These are phyloP conservation scores for Grantiella picta DNA, from an alignment of 2,113 vertebrate species.

Conservation along the genomic window DNA sequence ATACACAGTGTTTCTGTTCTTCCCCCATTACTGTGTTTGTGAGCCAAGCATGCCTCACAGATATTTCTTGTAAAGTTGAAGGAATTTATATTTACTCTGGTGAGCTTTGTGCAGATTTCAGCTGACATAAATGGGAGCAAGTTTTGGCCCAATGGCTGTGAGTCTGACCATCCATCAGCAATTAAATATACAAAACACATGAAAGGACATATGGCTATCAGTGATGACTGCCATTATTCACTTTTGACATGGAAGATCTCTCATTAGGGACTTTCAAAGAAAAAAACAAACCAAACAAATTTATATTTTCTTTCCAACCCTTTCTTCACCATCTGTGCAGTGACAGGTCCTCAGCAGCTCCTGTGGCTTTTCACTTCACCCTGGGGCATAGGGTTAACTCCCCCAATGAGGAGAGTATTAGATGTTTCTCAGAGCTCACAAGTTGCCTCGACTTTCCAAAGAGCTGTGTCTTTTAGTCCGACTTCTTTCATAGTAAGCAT, in stretches of 20 bases:
- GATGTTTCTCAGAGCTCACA: not conserved
- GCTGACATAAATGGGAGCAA: not conserved
- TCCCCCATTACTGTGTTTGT: not conserved
- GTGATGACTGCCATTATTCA: not conserved
- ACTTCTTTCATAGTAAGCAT: not conserved
- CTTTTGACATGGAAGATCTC: not conserved
- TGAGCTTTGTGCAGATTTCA: not conserved
- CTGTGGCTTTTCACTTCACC: not conserved
- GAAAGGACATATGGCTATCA: not conserved
- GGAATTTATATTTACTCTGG: not conserved
- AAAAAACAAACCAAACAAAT: not conserved
- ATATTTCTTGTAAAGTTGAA: not conserved
- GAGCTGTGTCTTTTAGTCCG: not conserved
- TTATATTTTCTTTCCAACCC: not conserved
- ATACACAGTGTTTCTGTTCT: not conserved
- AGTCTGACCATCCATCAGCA: not conserved
- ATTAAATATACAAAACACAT: not conserved
- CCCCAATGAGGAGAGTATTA: rapidly evolving
- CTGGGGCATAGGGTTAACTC: rapidly evolving
- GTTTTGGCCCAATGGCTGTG: not conserved
- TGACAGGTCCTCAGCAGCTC: not conserved
- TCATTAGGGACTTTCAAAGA: not conserved
- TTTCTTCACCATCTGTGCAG: not conserved
- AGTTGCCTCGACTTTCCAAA: not conserved
- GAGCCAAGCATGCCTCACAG: not conserved